A percentile compares a stretch with the other conserved stretches of the same genome.
Conservation (phyloP, 1,140 invertebrate species). For the Camponotus pennsylvanicus region DNA sequence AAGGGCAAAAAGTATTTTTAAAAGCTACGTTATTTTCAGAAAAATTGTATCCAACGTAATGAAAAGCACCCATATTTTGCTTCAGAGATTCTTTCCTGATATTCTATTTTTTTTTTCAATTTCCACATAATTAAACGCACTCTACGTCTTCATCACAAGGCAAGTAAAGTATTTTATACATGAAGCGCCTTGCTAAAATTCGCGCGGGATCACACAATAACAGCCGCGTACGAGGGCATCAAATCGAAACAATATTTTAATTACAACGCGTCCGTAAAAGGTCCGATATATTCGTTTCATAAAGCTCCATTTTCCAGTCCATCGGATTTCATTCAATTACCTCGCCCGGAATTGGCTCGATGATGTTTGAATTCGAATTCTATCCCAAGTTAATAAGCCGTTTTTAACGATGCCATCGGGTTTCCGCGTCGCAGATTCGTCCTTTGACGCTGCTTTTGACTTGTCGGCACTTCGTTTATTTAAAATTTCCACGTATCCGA, state of each 20-base stretch:
- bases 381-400: slow-evolving; percentile 57
- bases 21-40: background rate
- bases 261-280: slow-evolving; percentile 44
- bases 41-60: background rate
- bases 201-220: background rate
- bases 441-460: slow-evolving; percentile 52
- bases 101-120: background rate
- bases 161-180: background rate
- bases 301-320: slow-evolving; percentile 57
- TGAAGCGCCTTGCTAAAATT: slow-evolving; percentile 20
- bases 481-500: slow-evolving; percentile 22
- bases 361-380: slow-evolving; percentile 55
- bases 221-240: slow-evolving; percentile 7
- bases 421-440: slow-evolving; percentile 47
- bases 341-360: slow-evolving; percentile 36
- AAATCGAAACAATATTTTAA: slow-evolving; percentile 58
- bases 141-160: background rate
- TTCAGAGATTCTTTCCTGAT: background rate
- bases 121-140: background rate
- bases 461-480: slow-evolving; percentile 46
- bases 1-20: background rate
- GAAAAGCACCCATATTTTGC: background rate
- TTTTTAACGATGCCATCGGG: slow-evolving; percentile 53
- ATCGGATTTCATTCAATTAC: slow-evolving; percentile 62
- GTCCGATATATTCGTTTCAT: slow-evolving; percentile 50